Evolutionary conservation across 2,888 invertebrate species (phyloP).

Genomic region (Habroteleia sp.): DNA sequence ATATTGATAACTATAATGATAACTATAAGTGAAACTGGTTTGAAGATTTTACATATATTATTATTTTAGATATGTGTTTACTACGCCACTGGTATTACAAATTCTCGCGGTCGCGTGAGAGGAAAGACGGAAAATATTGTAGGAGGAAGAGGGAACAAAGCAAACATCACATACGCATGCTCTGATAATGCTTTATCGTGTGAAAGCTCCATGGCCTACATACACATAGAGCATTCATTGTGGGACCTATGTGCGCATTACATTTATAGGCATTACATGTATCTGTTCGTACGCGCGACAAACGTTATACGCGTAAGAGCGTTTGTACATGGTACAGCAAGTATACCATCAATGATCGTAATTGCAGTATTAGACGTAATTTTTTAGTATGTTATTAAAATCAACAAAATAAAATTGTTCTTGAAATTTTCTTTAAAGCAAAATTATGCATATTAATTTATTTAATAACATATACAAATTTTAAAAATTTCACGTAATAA

Average conservation of each 20-base stretch:
- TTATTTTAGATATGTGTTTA: conserved; percentile 24
- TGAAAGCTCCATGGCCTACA: conserved; percentile 80
- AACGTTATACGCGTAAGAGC: conserved; percentile 29
- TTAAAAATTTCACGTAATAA: no score
- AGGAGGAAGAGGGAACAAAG: conserved; percentile 57
- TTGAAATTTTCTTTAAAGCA: no score
- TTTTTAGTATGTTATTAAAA: neutral
- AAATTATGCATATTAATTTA: no score
- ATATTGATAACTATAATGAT: conserved; percentile 29
- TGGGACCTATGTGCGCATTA: conserved; percentile 44
- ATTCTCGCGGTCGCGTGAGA: conserved; percentile 49
- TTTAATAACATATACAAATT: no score
- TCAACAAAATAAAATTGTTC: no score
- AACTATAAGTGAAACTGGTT: conserved; percentile 34
- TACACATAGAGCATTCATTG: conserved; percentile 67
- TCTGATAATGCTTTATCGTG: conserved; percentile 79
- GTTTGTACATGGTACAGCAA: conserved; percentile 1
- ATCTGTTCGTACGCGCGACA: conserved; percentile 32
- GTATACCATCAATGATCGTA: conserved; percentile 4
- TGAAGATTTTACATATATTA: conserved; percentile 22
- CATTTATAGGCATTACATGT: conserved; percentile 43
- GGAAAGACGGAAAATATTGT: conserved; percentile 53
- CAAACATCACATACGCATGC: conserved; percentile 67
- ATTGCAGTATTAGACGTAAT: conserved; percentile 1
- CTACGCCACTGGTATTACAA: conserved; percentile 37